A percentile compares a stretch with the other conserved stretches of the same genome.
These are phyloP conservation scores for Spea bombifrons DNA, from an alignment of 2,113 vertebrate genomes.

Conservation along the genomic window DNA sequence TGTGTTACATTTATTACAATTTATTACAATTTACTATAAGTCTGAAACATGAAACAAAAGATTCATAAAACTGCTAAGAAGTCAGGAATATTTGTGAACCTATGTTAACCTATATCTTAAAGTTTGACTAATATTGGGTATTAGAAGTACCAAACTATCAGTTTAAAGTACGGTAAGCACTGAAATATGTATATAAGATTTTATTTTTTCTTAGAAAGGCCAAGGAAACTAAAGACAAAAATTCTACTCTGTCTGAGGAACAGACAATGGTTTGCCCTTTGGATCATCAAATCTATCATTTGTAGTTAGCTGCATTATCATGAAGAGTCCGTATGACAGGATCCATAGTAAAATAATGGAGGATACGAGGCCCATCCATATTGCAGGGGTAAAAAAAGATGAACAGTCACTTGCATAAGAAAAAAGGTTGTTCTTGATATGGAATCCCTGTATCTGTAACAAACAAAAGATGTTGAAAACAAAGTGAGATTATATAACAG, in stretches of 20 bases:
- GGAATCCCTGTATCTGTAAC: constrained; percentile 64
- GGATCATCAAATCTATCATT: constrained; percentile 60
- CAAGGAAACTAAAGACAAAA: not conserved
- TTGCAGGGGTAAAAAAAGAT: constrained; percentile 56
- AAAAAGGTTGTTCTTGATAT: constrained; percentile 52
- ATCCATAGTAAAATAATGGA: constrained; percentile 58
- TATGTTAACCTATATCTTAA: too few relatives aligned
- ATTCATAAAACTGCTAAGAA: too few relatives aligned
- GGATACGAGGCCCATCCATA: constrained; percentile 60
- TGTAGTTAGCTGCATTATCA: constrained; percentile 58
- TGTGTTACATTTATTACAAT: too few relatives aligned
- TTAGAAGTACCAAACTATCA: too few relatives aligned
- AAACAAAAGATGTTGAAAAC: constrained; percentile 19
- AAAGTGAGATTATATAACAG: too few relatives aligned
- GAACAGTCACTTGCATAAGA: constrained; percentile 59
- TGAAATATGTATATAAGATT: too few relatives aligned
- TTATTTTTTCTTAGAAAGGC: too few relatives aligned
- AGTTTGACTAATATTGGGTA: too few relatives aligned
- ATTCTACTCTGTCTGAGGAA: constrained; percentile 61
- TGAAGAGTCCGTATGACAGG: constrained; percentile 55
- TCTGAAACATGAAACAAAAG: too few relatives aligned
- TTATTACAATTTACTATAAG: too few relatives aligned
- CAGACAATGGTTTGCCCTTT: constrained; percentile 53
- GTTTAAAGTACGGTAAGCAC: too few relatives aligned
- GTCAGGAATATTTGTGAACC: too few relatives aligned